Percentiles rank a stretch among this genome's conserved stretches.
These are phyloP conservation scores for Tetragnatha versicolor DNA, from an alignment of 1,140 invertebrate genomes.

Conservation along the genomic window DNA sequence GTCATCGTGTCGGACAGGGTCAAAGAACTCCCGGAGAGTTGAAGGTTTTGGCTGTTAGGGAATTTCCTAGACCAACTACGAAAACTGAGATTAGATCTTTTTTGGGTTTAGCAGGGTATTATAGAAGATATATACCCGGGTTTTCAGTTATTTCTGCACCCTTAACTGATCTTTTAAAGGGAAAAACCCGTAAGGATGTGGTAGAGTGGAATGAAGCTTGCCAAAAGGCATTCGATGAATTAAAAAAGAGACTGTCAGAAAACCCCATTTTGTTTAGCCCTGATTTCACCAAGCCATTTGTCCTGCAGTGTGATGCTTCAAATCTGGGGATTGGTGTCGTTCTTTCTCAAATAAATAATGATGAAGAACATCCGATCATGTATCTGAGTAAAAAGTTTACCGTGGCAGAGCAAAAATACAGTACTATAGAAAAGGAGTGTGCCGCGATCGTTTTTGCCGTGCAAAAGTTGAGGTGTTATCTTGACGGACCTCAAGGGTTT, in stretches of 20 bases:
- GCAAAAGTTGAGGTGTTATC: conserved; percentile 66
- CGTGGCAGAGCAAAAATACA: conserved; percentile 65
- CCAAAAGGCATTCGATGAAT: not conserved
- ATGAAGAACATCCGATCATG: too few species aligned
- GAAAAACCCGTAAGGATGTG: not conserved
- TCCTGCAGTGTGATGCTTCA: conserved; percentile 7
- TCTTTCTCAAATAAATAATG: not conserved
- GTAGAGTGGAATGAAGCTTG: not conserved
- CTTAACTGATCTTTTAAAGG: not conserved
- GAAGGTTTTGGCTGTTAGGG: conserved; percentile 57
- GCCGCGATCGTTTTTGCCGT: conserved; percentile 67
- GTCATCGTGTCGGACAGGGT: not conserved
- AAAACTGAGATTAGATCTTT: conserved; percentile 23
- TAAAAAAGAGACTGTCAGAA: not conserved
- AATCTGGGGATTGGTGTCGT: not conserved
- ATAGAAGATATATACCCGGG: not conserved
- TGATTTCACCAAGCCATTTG: not conserved
- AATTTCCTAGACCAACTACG: conserved; percentile 52
- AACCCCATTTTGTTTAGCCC: not conserved
- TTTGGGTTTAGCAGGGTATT: not conserved
- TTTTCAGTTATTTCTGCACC: not conserved
- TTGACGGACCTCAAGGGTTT: too few species aligned
- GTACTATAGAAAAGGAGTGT: conserved; percentile 66
- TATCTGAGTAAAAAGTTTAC: conserved; percentile 57
- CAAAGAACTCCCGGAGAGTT: not conserved